Evolutionary conservation across 2,888 invertebrate genomes (phyloP).

Genomic region (Pheosia gnoma): DNA sequence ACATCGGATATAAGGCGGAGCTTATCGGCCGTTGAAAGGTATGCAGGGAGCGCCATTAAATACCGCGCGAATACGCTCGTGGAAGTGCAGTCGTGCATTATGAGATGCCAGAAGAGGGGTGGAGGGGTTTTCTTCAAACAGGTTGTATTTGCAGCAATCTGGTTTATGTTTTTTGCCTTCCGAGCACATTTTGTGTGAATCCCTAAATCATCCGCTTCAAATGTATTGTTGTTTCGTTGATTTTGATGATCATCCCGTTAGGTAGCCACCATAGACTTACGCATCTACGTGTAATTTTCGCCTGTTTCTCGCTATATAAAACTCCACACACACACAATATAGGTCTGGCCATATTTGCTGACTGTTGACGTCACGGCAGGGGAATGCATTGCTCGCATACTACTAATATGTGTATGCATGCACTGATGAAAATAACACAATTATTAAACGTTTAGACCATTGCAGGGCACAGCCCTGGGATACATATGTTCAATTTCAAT

Average conservation of each 20-base stretch:
- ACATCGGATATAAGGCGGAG: conserved; percentile 11
- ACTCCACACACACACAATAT: background rate
- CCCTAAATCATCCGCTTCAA: too few relatives aligned
- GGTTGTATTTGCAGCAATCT: too few relatives aligned
- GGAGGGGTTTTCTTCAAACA: background rate
- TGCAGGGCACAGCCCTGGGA: too few relatives aligned
- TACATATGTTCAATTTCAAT: too few relatives aligned
- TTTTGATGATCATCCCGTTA: background rate
- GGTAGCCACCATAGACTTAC: background rate
- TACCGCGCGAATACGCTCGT: conserved; percentile 6
- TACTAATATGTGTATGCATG: background rate
- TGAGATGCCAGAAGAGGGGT: conserved; percentile 12
- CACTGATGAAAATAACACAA: background rate
- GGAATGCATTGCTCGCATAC: background rate
- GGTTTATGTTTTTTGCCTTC: too few relatives aligned
- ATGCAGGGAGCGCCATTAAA: conserved; percentile 3
- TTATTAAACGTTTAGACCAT: background rate
- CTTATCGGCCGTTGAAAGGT: conserved; percentile 14
- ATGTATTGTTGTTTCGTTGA: background rate
- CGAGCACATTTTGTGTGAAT: too few relatives aligned
- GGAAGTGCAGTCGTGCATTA: conserved; percentile 16
- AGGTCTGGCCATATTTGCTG: background rate
- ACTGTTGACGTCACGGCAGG: background rate
- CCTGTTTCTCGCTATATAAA: background rate
- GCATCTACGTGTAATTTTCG: background rate